Base-by-base conservation (phyloP, 1,140 invertebrate genomes). In the Holotrichia oblita region DNA sequence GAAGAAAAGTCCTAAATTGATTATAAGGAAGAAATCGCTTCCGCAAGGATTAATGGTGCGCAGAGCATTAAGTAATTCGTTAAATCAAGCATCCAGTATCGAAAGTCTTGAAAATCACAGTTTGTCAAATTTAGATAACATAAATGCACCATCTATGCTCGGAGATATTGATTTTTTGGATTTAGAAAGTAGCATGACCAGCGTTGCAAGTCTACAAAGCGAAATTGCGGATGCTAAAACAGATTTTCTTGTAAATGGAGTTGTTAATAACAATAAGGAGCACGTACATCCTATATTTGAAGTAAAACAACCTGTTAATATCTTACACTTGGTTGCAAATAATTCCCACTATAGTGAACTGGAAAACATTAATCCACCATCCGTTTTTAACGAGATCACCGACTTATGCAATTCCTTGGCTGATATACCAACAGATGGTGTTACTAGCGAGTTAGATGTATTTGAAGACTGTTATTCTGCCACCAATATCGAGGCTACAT, bases 71-170 rank as follows among this genome's bases (percentile, higher is more conserved):
- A 91, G 88, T 41, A 90, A 91, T 76, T 89, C 88, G 0, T 84
- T 87, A 73, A 89, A 90, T 83, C 87, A 89, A 42, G 89, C 89
- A 14, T 90, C 89, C 1, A 93, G 91, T 81, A 88, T 91, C 0
- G 81, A 87, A 74, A 82, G 86, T 84, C 44, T 89, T 80, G 78
- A 88, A 77, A 90, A 89, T 81, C 85, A 89, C 27, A 90, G 89
- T 81, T 20, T 85, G 17, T 89, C 89, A 24, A 91, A 94, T 81
- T 84, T 96, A 61, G 95, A 96, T 22, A 94, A 94, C 80, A 91
- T 95, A 0, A 94, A 94, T 82, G 94, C 95, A 14, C 95, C 95
- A 0, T 94, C 94, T 0, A 90, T 93, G 80, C 92, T 96, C 91
- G 93, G 94, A 69, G 91, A 95, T 80, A 82, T 94, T 12, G 94